These are phyloP conservation scores for Megathymus violae DNA, from an alignment of 1,140 invertebrate genomes.

Conservation along the genomic window DNA sequence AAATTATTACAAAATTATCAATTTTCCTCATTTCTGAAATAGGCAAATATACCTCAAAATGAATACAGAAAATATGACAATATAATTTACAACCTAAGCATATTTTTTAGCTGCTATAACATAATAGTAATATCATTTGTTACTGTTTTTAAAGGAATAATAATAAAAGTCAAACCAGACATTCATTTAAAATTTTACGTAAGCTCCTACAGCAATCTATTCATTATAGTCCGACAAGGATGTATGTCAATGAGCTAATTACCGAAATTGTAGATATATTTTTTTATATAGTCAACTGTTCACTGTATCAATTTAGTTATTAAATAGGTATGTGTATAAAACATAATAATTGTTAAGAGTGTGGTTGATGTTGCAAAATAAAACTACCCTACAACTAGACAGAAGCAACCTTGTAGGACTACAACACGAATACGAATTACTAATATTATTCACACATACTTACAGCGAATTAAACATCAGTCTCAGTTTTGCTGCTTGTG, in stretches of 20 bases:
- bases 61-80: not conserved
- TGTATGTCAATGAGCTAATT: too few relatives aligned
- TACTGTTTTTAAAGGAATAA: too few relatives aligned
- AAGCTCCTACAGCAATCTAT: constrained; percentile 12
- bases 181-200: constrained; percentile 4
- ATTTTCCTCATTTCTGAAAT: not conserved
- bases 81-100: not conserved
- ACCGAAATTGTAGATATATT: too few relatives aligned
- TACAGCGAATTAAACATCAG: constrained; percentile 79
- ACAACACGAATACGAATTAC: constrained; percentile 52
- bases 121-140: not conserved
- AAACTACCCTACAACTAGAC: not conserved
- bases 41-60: not conserved
- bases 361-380: not conserved
- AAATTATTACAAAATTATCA: not conserved
- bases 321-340: too few relatives aligned
- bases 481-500: constrained; percentile 84
- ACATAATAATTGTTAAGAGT: too few relatives aligned
- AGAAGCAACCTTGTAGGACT: not conserved
- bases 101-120: not conserved
- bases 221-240: not conserved
- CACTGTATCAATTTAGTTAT: too few relatives aligned
- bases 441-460: constrained; percentile 42
- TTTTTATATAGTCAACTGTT: too few relatives aligned
- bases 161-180: not conserved